phyloP scores from a whole-genome alignment of 2,888 invertebrate species.

The Macrosiphum euphorbiae region DNA sequence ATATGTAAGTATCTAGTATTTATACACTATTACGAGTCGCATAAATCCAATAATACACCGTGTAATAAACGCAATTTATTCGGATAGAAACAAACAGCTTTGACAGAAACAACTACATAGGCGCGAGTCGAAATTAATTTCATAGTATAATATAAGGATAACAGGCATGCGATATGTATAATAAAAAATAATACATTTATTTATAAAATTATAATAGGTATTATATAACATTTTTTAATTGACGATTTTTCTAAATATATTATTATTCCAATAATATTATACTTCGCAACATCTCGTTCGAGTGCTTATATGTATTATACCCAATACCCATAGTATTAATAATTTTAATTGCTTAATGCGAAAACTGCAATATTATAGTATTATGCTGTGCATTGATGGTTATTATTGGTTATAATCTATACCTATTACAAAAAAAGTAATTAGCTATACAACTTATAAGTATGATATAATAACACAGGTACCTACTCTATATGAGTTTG shows the following conservation, averaged over 20 bases:
- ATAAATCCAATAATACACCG: constrained; percentile 8
- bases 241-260: not conserved
- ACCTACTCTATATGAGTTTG: not conserved
- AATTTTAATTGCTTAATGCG: not conserved
- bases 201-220: not conserved
- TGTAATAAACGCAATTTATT: constrained; percentile 7
- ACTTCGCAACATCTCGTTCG: not conserved
- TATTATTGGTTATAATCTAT: not conserved
- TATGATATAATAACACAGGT: not conserved
- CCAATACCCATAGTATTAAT: not conserved
- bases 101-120: constrained; percentile 10
- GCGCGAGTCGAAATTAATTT: not conserved
- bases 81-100: not conserved
- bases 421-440: not conserved
- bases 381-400: not conserved
- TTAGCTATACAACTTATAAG: not conserved
- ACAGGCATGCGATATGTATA: not conserved
- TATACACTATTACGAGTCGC: constrained; percentile 3
- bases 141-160: not conserved
- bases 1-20: constrained; percentile 12
- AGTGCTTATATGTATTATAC: not conserved
- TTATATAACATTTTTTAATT: not conserved
- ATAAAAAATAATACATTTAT: not conserved
- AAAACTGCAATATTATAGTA: not conserved
- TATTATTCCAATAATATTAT: not conserved